Evolutionary conservation across 2,113 vertebrate genomes (phyloP).

Genomic region (Jaculus jaculus): DNA sequence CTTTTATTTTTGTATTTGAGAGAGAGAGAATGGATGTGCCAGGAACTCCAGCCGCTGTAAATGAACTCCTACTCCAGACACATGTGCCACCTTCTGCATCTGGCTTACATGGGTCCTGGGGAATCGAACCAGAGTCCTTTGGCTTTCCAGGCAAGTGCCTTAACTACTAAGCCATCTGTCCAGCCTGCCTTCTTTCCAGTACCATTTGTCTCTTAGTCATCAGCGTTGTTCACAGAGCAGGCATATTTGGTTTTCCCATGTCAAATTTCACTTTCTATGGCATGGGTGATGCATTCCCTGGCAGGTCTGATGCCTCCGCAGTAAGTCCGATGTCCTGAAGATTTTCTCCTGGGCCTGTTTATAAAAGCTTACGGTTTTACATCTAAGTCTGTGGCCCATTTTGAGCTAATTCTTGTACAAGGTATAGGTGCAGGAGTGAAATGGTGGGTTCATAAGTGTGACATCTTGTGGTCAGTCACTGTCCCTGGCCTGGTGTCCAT

Average conservation of each 20-base stretch:
- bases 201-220: background rate
- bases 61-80: too few species aligned
- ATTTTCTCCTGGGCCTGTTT: background rate
- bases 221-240: background rate
- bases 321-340: background rate
- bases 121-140: too few species aligned
- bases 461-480: background rate
- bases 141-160: too few species aligned
- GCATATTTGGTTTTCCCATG: background rate
- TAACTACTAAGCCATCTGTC: too few species aligned
- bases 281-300: background rate
- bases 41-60: too few species aligned
- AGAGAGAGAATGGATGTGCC: too few species aligned
- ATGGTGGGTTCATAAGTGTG: background rate
- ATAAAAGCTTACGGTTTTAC: background rate
- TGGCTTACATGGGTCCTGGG: too few species aligned
- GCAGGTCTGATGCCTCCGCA: background rate
- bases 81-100: too few species aligned
- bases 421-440: background rate
- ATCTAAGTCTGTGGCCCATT: background rate
- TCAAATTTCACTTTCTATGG: background rate
- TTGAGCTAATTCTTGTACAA: background rate
- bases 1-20: too few species aligned
- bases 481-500: too few species aligned
- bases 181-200: too few species aligned